Conservation (phyloP, 2,888 invertebrate species). For the Gnatocerus cornutus region DNA sequence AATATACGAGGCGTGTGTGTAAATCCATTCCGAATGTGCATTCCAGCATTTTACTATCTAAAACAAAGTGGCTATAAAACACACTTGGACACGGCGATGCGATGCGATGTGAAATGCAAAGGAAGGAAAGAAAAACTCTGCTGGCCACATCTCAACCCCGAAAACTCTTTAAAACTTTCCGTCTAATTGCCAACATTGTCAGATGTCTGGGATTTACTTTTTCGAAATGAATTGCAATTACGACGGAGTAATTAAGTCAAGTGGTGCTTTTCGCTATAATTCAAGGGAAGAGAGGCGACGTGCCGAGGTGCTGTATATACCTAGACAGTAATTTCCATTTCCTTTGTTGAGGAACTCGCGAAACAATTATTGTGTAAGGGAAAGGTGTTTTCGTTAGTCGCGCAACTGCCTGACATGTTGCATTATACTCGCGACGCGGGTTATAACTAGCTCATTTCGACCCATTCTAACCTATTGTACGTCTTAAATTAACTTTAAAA, state of each 20-base stretch:
- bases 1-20: slow-evolving; percentile 76
- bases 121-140: slow-evolving; percentile 15
- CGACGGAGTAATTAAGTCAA: slow-evolving; percentile 40
- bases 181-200: slow-evolving; percentile 25
- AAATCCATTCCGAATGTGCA: slow-evolving; percentile 47
- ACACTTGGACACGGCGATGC: slow-evolving; percentile 39
- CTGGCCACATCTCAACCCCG: slow-evolving; percentile 19
- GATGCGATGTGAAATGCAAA: background rate
- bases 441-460: slow-evolving; percentile 68
- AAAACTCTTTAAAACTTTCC: slow-evolving; percentile 30
- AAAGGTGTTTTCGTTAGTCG: slow-evolving; percentile 58
- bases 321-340: slow-evolving; percentile 57
- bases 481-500: slow-evolving; percentile 58
- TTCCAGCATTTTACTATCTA: slow-evolving; percentile 54
- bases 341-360: slow-evolving; percentile 57
- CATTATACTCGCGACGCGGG: slow-evolving; percentile 62
- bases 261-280: slow-evolving; percentile 30
- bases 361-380: slow-evolving; percentile 56
- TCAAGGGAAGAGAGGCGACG: slow-evolving; percentile 26
- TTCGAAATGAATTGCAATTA: slow-evolving; percentile 34
- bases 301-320: slow-evolving; percentile 18
- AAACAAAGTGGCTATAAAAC: slow-evolving; percentile 52
- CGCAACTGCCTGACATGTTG: slow-evolving; percentile 61
- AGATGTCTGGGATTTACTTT: slow-evolving; percentile 30
- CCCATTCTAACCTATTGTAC: slow-evolving; percentile 68